Evolutionary conservation across 1,140 invertebrate genomes (phyloP).

Genomic region (Drosophila saltans): DNA sequence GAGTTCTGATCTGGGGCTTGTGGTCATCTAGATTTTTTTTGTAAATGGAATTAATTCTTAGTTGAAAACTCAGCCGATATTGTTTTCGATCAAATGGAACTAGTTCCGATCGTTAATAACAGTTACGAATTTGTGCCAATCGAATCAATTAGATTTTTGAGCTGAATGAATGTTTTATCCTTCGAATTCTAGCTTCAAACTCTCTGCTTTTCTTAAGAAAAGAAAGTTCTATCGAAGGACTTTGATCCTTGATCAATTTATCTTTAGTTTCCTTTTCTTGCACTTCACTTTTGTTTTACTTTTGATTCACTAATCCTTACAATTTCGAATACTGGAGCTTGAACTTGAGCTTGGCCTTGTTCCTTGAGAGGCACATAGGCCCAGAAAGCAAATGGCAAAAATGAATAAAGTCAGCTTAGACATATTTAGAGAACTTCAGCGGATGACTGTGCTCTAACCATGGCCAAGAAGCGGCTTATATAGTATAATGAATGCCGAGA

Average conservation of each 20-base stretch:
- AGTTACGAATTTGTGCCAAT: too few species aligned
- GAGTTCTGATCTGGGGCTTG: too few species aligned
- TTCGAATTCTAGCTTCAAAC: too few species aligned
- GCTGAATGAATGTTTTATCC: too few species aligned
- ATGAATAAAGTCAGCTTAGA: conserved; percentile 30
- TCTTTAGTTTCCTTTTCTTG: not conserved
- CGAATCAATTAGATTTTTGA: too few species aligned
- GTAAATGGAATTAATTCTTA: too few species aligned
- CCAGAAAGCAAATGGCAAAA: conserved; percentile 18
- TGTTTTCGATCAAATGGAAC: not conserved
- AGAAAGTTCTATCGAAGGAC: not conserved
- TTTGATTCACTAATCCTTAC: conserved; percentile 3
- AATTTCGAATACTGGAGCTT: conserved; percentile 3
- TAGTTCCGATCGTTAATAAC: not conserved
- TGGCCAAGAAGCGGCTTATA: conserved; percentile 35
- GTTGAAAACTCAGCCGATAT: too few species aligned
- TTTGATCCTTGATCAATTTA: not conserved
- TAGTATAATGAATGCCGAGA: conserved; percentile 22
- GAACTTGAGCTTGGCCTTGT: not conserved
- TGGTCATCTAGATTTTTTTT: too few species aligned
- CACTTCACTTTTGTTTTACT: not conserved
- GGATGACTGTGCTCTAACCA: conserved; percentile 40
- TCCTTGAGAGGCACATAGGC: conserved; percentile 11
- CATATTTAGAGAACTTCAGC: conserved; percentile 39
- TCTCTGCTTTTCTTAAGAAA: too few species aligned